Percentiles rank a stretch among this genome's conserved stretches.
Evolutionary conservation across 2,888 invertebrate genomes (phyloP).

Genomic region (Frankliniella fusca): DNA sequence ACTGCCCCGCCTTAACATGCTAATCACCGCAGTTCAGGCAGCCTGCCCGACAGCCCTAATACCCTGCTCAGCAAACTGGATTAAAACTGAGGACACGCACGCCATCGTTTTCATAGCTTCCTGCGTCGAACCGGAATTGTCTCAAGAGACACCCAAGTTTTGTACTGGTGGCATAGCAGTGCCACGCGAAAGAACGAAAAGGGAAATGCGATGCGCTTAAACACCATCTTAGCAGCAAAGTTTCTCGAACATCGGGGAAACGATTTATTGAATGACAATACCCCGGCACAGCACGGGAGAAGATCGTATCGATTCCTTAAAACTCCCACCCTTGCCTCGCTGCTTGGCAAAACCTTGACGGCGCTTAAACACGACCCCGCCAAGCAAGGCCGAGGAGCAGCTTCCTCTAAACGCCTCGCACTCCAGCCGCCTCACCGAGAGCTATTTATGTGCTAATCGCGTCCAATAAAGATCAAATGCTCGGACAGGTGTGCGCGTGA

Average conservation of each 20-base stretch:
- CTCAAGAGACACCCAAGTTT: too few species aligned
- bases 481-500: not conserved
- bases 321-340: too few species aligned
- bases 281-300: too few species aligned
- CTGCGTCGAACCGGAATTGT: not conserved
- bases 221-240: too few species aligned
- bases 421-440: not conserved
- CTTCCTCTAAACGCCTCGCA: not conserved
- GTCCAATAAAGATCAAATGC: conserved; percentile 20
- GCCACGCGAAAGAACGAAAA: too few species aligned
- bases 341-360: too few species aligned
- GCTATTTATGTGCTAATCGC: conserved; percentile 19
- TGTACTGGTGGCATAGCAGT: too few species aligned
- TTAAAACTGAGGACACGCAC: too few species aligned
- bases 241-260: too few species aligned
- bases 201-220: too few species aligned
- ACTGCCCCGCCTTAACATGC: not conserved
- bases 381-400: not conserved
- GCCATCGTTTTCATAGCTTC: not conserved
- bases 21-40: not conserved
- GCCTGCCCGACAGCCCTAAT: not conserved
- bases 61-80: not conserved
- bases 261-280: too few species aligned
- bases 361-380: not conserved
- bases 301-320: too few species aligned